Evolutionary conservation across 2,888 invertebrate species (phyloP).

Genomic region (Serrognathus titanus): DNA sequence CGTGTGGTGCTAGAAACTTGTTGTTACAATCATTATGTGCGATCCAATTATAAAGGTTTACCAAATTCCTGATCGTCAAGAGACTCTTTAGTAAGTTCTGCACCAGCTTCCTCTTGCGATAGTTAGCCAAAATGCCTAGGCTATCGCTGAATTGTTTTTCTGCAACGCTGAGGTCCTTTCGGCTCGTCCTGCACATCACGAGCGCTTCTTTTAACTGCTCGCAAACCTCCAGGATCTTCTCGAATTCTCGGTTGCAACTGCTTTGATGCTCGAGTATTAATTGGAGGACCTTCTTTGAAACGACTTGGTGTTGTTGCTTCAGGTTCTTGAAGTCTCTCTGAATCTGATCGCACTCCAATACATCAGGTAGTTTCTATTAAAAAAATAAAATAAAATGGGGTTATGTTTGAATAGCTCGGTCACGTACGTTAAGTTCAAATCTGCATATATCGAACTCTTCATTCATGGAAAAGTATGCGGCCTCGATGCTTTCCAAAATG

Average conservation of each 20-base stretch:
- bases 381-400: background rate
- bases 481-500: constrained; percentile 62
- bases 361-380: constrained; percentile 60
- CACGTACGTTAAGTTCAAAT: constrained; percentile 58
- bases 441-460: constrained; percentile 71
- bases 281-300: constrained; percentile 90
- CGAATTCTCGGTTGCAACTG: constrained; percentile 81
- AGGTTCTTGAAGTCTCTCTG: constrained; percentile 70
- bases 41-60: constrained; percentile 40
- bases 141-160: constrained; percentile 82
- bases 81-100: constrained; percentile 76
- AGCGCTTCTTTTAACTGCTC: constrained; percentile 67
- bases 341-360: constrained; percentile 67
- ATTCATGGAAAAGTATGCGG: constrained; percentile 71
- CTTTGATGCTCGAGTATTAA: constrained; percentile 89
- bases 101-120: constrained; percentile 81
- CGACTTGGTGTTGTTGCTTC: constrained; percentile 79
- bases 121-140: constrained; percentile 86
- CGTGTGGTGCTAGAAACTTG: constrained; percentile 67
- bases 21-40: constrained; percentile 22
- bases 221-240: constrained; percentile 69
- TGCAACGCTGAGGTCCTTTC: constrained; percentile 70
- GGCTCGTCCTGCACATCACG: constrained; percentile 67
- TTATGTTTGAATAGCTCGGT: too few relatives aligned
- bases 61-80: constrained; percentile 74